Evolutionary conservation across 2,888 invertebrate species (phyloP).

Genomic region (Monochamus alternatus): DNA sequence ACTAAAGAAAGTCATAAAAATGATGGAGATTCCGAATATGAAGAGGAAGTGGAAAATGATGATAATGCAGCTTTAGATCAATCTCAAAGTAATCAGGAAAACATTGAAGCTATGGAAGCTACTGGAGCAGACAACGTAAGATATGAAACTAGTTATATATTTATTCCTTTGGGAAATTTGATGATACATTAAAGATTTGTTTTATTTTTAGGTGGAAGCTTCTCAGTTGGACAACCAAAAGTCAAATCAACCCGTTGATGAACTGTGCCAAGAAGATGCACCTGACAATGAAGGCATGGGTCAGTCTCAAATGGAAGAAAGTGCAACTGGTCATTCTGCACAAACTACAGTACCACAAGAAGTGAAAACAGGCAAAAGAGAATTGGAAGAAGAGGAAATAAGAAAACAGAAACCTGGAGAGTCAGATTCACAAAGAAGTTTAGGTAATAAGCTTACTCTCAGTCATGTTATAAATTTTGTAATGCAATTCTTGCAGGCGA

Average conservation of each 20-base stretch:
- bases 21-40: conserved; percentile 27
- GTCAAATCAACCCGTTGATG: conserved; percentile 69
- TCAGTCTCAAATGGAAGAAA: conserved; percentile 83
- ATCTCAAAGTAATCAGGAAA: conserved; percentile 66
- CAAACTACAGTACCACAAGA: conserved; percentile 64
- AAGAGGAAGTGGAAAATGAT: conserved; percentile 59
- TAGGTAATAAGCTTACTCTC: conserved; percentile 65
- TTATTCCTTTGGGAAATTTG: conserved; percentile 12
- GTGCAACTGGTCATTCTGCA: conserved; percentile 79
- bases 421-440: conserved; percentile 82
- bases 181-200: conserved; percentile 5
- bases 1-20: conserved; percentile 60
- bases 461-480: neutral
- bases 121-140: conserved; percentile 71
- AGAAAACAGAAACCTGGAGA: conserved; percentile 83
- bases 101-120: conserved; percentile 70
- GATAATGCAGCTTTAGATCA: conserved; percentile 68
- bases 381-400: conserved; percentile 69
- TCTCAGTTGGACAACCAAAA: conserved; percentile 63
- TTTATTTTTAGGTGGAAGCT: conserved; percentile 70
- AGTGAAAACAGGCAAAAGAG: conserved; percentile 59
- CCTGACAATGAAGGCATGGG: conserved; percentile 81
- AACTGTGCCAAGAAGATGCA: conserved; percentile 75
- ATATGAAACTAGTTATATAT: conserved; percentile 3
- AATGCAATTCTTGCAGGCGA: conserved; percentile 71